A percentile compares a stretch with the other conserved stretches of the same genome.
phyloP scores from a whole-genome alignment of 2,797 vertebrate species.

The Poeciliopsis infans region DNA sequence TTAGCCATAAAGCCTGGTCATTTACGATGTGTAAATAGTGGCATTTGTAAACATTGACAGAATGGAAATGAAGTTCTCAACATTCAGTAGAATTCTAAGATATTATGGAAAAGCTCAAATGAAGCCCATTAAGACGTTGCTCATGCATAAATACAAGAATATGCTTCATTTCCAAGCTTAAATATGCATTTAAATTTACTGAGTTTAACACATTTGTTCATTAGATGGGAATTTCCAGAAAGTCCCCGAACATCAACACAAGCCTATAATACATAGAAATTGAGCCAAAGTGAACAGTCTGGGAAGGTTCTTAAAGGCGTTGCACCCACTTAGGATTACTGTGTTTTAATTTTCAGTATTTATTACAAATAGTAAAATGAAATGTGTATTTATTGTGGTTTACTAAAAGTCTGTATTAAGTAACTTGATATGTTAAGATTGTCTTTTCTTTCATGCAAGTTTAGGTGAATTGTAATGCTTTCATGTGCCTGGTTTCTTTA shows the following conservation, averaged over 20 bases:
- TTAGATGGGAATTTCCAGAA: constrained; percentile 30
- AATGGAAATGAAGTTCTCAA: constrained; percentile 22
- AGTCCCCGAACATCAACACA: constrained; percentile 46
- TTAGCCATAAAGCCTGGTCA: constrained; percentile 25
- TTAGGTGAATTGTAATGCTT: constrained; percentile 90
- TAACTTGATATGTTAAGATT: constrained; percentile 87
- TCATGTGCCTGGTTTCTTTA: constrained; percentile 82
- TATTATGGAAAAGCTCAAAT: constrained; percentile 4
- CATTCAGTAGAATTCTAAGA: constrained; percentile 48
- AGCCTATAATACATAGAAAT: constrained; percentile 38
- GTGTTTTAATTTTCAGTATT: constrained; percentile 92
- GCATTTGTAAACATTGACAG: background rate
- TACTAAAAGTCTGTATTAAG: constrained; percentile 89
- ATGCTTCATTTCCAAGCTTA: constrained; percentile 38
- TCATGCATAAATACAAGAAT: constrained; percentile 58
- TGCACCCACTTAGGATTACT: constrained; percentile 75
- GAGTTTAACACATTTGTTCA: constrained; percentile 10
- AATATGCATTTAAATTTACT: constrained; percentile 33
- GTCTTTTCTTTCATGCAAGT: constrained; percentile 82
- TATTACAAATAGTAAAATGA: constrained; percentile 94
- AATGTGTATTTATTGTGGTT: constrained; percentile 99
- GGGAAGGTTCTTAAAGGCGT: constrained; percentile 52
- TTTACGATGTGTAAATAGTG: constrained; percentile 61
- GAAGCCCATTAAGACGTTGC: constrained; percentile 24
- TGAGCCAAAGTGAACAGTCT: constrained; percentile 71